Evolutionary conservation across 2,797 vertebrate species (phyloP).

Genomic region (Esox lucius): DNA sequence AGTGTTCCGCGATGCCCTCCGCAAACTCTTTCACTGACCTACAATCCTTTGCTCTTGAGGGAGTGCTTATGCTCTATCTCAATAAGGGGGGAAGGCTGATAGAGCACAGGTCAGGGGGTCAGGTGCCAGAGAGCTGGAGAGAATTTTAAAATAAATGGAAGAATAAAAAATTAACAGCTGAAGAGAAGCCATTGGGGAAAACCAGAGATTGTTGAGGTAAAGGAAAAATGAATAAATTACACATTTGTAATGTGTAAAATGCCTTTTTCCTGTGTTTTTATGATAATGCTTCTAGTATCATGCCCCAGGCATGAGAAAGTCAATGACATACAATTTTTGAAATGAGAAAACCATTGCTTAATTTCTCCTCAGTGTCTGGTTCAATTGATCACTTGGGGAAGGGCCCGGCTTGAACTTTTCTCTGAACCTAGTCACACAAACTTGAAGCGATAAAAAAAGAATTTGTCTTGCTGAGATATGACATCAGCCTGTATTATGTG

Average conservation of each 20-base stretch:
- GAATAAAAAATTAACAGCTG: slow-evolving; percentile 60
- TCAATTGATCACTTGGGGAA: background rate
- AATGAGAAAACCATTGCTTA: background rate
- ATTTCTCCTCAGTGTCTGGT: background rate
- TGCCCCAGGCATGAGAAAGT: background rate
- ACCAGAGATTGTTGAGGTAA: slow-evolving; percentile 37
- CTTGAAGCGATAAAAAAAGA: background rate
- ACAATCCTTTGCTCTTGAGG: slow-evolving; percentile 63
- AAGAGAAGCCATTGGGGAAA: slow-evolving; percentile 59
- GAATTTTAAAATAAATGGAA: slow-evolving; percentile 69
- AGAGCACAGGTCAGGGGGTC: slow-evolving; percentile 61
- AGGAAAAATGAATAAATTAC: background rate
- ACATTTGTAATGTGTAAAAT: background rate
- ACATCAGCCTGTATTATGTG: slow-evolving; percentile 2
- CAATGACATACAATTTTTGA: background rate
- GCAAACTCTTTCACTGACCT: slow-evolving; percentile 72
- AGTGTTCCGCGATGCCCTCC: slow-evolving; percentile 30
- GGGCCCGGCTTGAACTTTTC: background rate
- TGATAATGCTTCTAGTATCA: background rate
- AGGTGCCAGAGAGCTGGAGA: slow-evolving; percentile 62
- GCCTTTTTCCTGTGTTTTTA: background rate
- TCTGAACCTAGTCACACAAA: background rate
- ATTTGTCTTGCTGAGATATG: background rate
- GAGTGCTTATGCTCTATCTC: slow-evolving; percentile 61
- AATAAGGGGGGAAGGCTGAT: slow-evolving; percentile 57